phyloP scores from a whole-genome alignment of 2,888 invertebrate species.

The Euplexia lucipara region DNA sequence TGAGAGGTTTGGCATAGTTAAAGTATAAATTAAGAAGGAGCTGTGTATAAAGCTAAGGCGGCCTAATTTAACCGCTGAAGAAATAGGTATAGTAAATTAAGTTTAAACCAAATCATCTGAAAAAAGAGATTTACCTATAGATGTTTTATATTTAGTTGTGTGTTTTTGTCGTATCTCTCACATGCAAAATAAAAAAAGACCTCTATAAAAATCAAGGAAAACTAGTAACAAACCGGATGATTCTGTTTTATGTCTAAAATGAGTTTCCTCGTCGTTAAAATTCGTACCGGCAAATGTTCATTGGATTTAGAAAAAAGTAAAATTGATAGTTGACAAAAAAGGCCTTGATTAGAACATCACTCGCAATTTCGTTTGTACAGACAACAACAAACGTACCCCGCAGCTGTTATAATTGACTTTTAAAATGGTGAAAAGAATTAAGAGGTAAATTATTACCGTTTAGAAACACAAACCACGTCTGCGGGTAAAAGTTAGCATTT shows the following conservation, averaged over 20 bases:
- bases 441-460: background rate
- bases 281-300: slow-evolving; percentile 11
- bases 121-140: too few relatives aligned
- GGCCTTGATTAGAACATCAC: slow-evolving; percentile 74
- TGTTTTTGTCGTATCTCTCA: background rate
- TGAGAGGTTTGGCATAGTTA: too few relatives aligned
- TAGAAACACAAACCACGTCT: too few relatives aligned
- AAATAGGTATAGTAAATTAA: too few relatives aligned
- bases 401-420: background rate
- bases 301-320: slow-evolving; percentile 52
- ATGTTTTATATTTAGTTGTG: too few relatives aligned
- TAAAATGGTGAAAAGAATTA: background rate
- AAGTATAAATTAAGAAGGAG: too few relatives aligned
- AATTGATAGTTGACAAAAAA: slow-evolving; percentile 66
- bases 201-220: slow-evolving; percentile 11
- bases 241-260: slow-evolving; percentile 19
- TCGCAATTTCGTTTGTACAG: slow-evolving; percentile 76
- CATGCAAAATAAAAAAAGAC: background rate
- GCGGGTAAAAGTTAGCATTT: too few relatives aligned
- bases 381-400: slow-evolving; percentile 45
- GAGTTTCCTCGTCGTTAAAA: slow-evolving; percentile 24
- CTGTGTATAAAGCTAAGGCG: too few relatives aligned
- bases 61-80: too few relatives aligned
- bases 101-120: too few relatives aligned
- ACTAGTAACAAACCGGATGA: slow-evolving; percentile 1